Evolutionary conservation across 2,113 vertebrate species (phyloP), one percentile per base, ranked within the genome.

Genomic region (Anthoscopus minutus): DNA sequence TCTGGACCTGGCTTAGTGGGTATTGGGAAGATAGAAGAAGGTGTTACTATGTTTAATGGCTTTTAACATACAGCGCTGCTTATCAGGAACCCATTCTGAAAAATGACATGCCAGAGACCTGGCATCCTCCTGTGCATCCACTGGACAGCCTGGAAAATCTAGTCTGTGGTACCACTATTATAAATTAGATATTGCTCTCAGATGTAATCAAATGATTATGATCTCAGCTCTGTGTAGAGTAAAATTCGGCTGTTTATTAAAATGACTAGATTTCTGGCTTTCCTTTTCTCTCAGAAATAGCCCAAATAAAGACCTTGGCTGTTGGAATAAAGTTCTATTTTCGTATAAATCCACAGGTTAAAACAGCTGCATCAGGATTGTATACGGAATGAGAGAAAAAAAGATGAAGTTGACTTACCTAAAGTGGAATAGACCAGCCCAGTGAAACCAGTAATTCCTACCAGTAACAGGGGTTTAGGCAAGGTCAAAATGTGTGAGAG

Each of bases 81-180:
- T 81, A 86, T 93, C 77, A 62, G 67, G 28, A 88, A 24, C 7
- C 51, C 11, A 4, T 45, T 79, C 74, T 91, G 80, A 94, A 81
- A 89, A 94, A 88, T 53, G 53, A 62, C 69, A 42, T 93, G 71
- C 48, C 71, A 69, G 58, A 56, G 67, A 77, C 71, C n/a, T 77
- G 85, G 45, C 66, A 77, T 80, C 92, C 58, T 76, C 78, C 42
- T 78, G 82, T 91, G 85, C 20, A 81, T 94, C 79, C 94, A 2
- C 51, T 92, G 93, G 79, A 86, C 66, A 92, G 57, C 74, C 48
- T 85, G 58, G 62, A 85, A 95, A 91, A 91, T 80, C 70, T 77
- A 58, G 72, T 85, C 54, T 53, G 56, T 64, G 57, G 82, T 81
- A 89, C 37, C 30, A 81, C 51, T 64, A 61, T 79, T 89, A 74